Base-by-base conservation (phyloP, 2,797 vertebrate genomes). In the Propithecus deckenii region DNA sequence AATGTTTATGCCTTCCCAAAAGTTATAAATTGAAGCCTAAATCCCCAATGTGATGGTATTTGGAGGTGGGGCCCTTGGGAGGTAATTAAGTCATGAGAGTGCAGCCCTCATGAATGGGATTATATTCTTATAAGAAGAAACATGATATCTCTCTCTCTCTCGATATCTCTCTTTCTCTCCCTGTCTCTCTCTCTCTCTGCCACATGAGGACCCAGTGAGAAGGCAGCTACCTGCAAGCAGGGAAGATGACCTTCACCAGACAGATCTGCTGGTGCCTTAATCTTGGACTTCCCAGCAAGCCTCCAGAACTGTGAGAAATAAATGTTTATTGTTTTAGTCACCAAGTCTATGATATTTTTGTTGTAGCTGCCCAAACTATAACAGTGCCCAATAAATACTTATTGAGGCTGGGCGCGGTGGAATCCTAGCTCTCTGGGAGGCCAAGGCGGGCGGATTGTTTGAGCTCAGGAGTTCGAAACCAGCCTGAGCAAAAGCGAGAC, bases 1-100 rank as follows among this genome's bases (percentile, higher is more conserved):
- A 80, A 87, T 67, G n/a, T 38, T 50, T 52, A 9, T 75, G 35
- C 22, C 20, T 15, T 46, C 25, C 61, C 71, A 95, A 95, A 65
- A 41, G 55, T 43, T 5, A 1, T n/a, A 76, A 41, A 35, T 15
- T 72, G 41, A 86, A 89, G 7, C 63, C 46, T 46, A 43, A 80
- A 74, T 63, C 5, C 32, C 23, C 41, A 74, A 12, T n/a, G 38
- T 55, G 32, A 71, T 71, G 13, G 35, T 71, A 55, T 35, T 55
- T 78, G 46, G 46, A 55, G 35, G 30, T 72, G 2, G 9, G 8
- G 20, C 41, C 23, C n/a, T 89, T 35, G 7, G 11, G 17, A 46
- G 17, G 1, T 43, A 63, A 79, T 63, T 63, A 74, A 8, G 38
- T 89, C 38, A 57, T 28, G n/a, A 80, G 3, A 55, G 35, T 74